Conservation (phyloP, 2,888 invertebrate species). For the Epicampocera succincta region DNA sequence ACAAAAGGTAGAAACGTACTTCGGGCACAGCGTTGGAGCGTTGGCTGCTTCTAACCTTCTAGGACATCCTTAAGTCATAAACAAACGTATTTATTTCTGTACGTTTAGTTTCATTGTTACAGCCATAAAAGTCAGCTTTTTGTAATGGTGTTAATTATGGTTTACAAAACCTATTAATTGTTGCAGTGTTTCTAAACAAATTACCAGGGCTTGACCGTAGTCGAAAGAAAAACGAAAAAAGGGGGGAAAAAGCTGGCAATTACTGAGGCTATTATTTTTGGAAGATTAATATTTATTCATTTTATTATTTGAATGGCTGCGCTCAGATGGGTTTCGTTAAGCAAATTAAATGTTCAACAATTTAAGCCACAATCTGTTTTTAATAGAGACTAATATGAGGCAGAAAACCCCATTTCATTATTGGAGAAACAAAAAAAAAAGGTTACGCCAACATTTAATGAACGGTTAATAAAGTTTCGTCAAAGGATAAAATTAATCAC, state of each 20-base stretch:
- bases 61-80: constrained; percentile 32
- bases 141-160: constrained; percentile 67
- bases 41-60: neutral
- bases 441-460: too few species aligned
- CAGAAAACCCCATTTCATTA: too few species aligned
- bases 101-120: constrained; percentile 4
- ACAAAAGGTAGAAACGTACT: constrained; percentile 43
- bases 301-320: constrained; percentile 12
- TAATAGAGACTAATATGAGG: too few species aligned
- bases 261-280: constrained; percentile 31
- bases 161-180: constrained; percentile 63
- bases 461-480: too few species aligned
- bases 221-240: neutral
- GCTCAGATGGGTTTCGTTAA: neutral
- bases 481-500: too few species aligned
- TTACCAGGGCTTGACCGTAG: constrained; percentile 23
- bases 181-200: constrained; percentile 48
- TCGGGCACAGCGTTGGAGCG: constrained; percentile 7
- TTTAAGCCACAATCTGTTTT: too few species aligned
- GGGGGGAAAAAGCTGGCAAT: constrained; percentile 17
- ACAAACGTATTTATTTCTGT: constrained; percentile 28
- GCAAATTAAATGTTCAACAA: neutral
- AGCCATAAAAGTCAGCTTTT: constrained; percentile 61
- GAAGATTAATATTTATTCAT: constrained; percentile 18
- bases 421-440: too few species aligned